Percentiles rank a stretch among this genome's conserved stretches.
phyloP scores from a whole-genome alignment of 2,888 invertebrate genomes.

The Acanthosoma haemorrhoidale region DNA sequence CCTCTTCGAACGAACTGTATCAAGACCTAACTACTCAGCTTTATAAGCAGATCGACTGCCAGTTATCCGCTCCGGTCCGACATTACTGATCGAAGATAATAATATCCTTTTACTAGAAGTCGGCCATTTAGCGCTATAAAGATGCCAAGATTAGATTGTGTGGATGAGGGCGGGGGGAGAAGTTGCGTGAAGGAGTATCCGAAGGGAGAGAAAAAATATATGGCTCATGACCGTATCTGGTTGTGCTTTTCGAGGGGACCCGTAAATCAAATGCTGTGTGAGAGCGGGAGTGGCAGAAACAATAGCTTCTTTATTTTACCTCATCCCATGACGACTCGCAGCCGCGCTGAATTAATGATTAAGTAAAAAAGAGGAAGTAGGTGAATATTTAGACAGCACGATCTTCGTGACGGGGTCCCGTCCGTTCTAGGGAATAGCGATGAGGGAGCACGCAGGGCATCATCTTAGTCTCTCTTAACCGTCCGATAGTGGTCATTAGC shows the following conservation, averaged over 20 bases:
- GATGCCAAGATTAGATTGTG: background rate
- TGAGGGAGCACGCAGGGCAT: background rate
- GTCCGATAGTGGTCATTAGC: background rate
- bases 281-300: background rate
- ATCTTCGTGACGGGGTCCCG: background rate
- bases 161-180: background rate
- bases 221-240: background rate
- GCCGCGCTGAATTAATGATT: background rate
- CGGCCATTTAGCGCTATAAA: slow-evolving; percentile 6
- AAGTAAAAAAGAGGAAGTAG: background rate
- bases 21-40: too few species aligned
- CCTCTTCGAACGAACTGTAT: too few species aligned
- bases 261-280: too few species aligned
- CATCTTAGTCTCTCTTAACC: background rate
- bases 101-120: slow-evolving; percentile 2
- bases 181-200: slow-evolving; percentile 11
- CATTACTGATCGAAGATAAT: background rate
- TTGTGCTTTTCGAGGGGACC: background rate
- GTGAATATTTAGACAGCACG: slow-evolving; percentile 4
- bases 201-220: background rate
- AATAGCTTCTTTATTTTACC: background rate
- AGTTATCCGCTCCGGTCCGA: background rate
- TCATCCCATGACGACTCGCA: background rate
- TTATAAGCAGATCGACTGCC: too few species aligned
- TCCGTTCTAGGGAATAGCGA: slow-evolving; percentile 5